These are phyloP conservation scores for Fragum sueziense DNA, from an alignment of 2,888 invertebrate species.

Conservation along the genomic window DNA sequence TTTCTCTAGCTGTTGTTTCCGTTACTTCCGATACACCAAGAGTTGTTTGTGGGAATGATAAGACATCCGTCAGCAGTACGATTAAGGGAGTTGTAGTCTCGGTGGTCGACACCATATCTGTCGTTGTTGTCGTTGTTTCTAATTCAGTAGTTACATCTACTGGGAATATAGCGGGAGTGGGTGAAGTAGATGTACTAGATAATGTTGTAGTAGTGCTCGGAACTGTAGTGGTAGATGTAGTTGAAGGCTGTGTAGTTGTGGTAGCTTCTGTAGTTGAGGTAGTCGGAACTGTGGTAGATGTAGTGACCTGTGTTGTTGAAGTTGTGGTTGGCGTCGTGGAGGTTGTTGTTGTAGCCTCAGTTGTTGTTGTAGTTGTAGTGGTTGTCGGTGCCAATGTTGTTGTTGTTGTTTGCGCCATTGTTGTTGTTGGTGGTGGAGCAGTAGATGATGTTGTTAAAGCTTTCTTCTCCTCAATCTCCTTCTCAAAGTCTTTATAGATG, in stretches of 20 bases:
- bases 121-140: not conserved
- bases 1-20: not conserved
- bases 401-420: not conserved
- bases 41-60: not conserved
- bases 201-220: not conserved
- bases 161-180: not conserved
- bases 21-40: not conserved
- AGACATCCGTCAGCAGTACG: not conserved
- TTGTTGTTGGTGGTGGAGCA: not conserved
- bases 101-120: not conserved
- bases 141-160: not conserved
- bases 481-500: constrained; percentile 28
- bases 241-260: not conserved
- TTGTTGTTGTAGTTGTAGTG: not conserved
- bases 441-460: constrained; percentile 11
- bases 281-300: not conserved
- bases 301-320: not conserved
- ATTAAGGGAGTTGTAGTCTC: not conserved
- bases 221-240: constrained; percentile 8
- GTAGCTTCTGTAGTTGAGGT: not conserved
- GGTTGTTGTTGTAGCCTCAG: not conserved
- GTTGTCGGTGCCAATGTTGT: not conserved
- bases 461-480: constrained; percentile 24
- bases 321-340: not conserved
- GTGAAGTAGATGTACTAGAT: not conserved